Conservation (phyloP, 2,113 vertebrate species). For the Melanerpes formicivorus region DNA sequence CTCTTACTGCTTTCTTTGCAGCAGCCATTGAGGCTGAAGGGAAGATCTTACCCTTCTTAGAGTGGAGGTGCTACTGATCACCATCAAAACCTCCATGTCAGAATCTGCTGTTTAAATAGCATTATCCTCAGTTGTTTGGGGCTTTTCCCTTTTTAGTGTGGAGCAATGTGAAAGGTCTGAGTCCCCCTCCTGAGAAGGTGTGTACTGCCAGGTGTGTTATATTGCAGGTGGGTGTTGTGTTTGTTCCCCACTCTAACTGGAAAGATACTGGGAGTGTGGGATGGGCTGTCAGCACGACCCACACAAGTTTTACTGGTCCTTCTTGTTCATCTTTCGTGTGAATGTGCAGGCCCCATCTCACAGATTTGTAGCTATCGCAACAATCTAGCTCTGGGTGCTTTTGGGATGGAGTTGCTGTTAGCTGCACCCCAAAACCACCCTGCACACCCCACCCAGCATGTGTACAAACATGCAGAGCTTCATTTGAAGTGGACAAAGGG, state of each 20-base stretch:
- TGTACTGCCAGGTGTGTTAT: not conserved
- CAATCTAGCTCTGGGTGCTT: not conserved
- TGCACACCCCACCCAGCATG: not conserved
- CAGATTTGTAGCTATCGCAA: not conserved
- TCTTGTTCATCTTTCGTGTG: fast-evolving
- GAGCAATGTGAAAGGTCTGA: not conserved
- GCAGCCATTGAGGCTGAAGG: not conserved
- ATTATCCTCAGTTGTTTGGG: not conserved
- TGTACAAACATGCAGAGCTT: not conserved
- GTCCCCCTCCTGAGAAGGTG: not conserved
- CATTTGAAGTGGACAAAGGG: not conserved
- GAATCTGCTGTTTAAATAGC: not conserved
- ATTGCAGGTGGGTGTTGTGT: not conserved
- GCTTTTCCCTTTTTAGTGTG: not conserved
- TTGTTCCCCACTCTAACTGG: not conserved
- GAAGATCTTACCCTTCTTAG: not conserved
- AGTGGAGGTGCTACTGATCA: not conserved
- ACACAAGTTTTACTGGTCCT: not conserved
- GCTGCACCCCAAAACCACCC: not conserved
- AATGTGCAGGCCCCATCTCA: not conserved
- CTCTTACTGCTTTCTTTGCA: not conserved
- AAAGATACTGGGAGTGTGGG: not conserved
- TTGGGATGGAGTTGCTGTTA: not conserved
- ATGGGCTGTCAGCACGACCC: not conserved
- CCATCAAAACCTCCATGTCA: not conserved